Evolutionary conservation across 2,888 invertebrate genomes (phyloP).

Genomic region (Polydrusus pterygomalis): DNA sequence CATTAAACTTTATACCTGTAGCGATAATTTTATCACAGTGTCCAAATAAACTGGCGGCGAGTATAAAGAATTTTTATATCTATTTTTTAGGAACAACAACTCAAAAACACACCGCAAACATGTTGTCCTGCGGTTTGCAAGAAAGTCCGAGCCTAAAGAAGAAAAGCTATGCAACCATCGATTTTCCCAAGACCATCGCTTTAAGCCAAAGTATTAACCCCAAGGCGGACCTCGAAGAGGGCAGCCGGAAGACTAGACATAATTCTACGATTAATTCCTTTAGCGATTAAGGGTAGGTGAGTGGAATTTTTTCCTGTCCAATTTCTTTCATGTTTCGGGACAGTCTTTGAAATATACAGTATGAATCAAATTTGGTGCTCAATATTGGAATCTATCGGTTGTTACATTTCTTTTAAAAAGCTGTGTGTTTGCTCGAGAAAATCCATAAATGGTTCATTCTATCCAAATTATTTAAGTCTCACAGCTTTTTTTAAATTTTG

Average conservation of each 20-base stretch:
- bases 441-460: no score
- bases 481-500: no score
- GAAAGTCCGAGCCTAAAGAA: slow-evolving; percentile 74
- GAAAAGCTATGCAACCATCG: slow-evolving; percentile 91
- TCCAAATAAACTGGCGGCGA: no score
- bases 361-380: no score
- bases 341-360: not conserved
- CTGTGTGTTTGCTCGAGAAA: no score
- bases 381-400: no score
- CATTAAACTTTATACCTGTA: no score
- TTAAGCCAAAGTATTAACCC: slow-evolving; percentile 87
- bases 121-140: slow-evolving; percentile 63
- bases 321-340: not conserved
- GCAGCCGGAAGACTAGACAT: slow-evolving; percentile 86
- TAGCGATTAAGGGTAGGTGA: slow-evolving; percentile 38
- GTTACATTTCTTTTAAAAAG: no score
- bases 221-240: slow-evolving; percentile 81
- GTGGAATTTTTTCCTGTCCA: not conserved
- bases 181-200: slow-evolving; percentile 95
- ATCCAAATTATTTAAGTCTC: no score
- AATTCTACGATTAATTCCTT: slow-evolving; percentile 79
- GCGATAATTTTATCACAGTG: no score
- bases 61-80: not conserved
- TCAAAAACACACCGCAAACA: slow-evolving; percentile 32
- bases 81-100: slow-evolving; percentile 23